These are phyloP conservation scores for Drosophila formosana DNA, from an alignment of 2,888 invertebrate genomes.

Conservation along the genomic window DNA sequence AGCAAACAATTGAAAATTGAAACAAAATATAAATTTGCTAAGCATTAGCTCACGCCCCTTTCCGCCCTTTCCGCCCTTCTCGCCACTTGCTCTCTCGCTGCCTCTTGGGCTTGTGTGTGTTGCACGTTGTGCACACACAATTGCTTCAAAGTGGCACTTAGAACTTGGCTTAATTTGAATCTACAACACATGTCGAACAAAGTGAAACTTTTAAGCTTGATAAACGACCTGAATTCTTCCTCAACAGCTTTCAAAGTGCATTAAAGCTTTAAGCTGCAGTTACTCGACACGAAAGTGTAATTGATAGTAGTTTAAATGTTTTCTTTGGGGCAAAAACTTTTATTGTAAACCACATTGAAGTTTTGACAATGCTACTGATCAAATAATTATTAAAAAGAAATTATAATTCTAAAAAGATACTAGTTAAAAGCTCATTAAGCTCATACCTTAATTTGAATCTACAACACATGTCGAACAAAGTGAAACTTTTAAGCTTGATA, in stretches of 20 bases:
- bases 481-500: slow-evolving; percentile 4
- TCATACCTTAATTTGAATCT: slow-evolving; percentile 5
- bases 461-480: background rate
- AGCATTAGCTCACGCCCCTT: slow-evolving; percentile 7
- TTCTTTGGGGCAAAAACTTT: no score
- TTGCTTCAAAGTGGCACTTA: slow-evolving; percentile 1
- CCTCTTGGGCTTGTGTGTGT: background rate
- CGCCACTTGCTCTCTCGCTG: background rate
- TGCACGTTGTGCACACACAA: background rate
- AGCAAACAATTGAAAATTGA: slow-evolving; percentile 60
- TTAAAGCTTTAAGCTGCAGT: background rate
- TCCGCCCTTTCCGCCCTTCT: background rate
- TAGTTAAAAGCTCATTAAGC: no score
- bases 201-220: slow-evolving; percentile 1
- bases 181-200: background rate
- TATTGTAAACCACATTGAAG: no score
- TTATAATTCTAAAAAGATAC: no score
- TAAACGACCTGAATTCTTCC: background rate
- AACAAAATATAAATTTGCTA: slow-evolving; percentile 55
- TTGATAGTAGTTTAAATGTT: background rate
- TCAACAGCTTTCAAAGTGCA: slow-evolving; percentile 1
- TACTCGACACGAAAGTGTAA: background rate
- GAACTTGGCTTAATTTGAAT: slow-evolving; percentile 4
- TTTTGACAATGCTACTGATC: no score
- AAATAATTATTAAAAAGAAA: no score